Conservation (phyloP, 2,888 invertebrate genomes). For the Acleris cristana region DNA sequence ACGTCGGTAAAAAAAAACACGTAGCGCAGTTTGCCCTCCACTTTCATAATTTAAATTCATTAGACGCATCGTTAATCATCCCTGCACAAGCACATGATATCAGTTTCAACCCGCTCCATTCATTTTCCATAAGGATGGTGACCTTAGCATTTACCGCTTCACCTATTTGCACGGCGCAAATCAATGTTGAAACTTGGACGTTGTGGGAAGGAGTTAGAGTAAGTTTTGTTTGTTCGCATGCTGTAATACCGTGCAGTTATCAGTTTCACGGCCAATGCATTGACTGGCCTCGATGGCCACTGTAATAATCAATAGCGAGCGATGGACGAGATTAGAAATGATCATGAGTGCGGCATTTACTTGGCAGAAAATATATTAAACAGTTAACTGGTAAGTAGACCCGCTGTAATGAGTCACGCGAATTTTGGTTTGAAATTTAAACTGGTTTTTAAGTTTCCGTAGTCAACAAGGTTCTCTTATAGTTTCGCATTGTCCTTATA, state of each 20-base stretch:
- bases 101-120: slow-evolving; percentile 29
- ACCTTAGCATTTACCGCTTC: slow-evolving; percentile 56
- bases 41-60: slow-evolving; percentile 7
- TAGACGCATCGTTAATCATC: slow-evolving; percentile 6
- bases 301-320: slow-evolving; percentile 49
- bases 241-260: slow-evolving; percentile 35
- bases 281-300: slow-evolving; percentile 47
- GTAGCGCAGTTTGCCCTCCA: neutral
- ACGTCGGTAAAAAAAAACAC: too few species aligned
- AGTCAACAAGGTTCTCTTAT: too few species aligned
- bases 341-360: too few species aligned
- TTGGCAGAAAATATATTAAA: too few species aligned
- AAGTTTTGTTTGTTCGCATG: slow-evolving; percentile 36
- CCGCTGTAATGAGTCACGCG: too few species aligned
- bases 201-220: slow-evolving; percentile 42
- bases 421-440: too few species aligned
- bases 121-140: slow-evolving; percentile 59
- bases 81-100: slow-evolving; percentile 7
- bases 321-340: neutral
- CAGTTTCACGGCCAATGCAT: slow-evolving; percentile 61
- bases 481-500: too few species aligned
- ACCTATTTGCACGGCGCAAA: slow-evolving; percentile 40
- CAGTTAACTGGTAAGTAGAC: too few species aligned
- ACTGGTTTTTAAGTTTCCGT: too few species aligned
- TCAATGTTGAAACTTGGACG: slow-evolving; percentile 37